A percentile compares a stretch with the other conserved stretches of the same genome.
These are phyloP conservation scores for Gallinago media DNA, from an alignment of 2,113 vertebrate genomes.

Conservation along the genomic window DNA sequence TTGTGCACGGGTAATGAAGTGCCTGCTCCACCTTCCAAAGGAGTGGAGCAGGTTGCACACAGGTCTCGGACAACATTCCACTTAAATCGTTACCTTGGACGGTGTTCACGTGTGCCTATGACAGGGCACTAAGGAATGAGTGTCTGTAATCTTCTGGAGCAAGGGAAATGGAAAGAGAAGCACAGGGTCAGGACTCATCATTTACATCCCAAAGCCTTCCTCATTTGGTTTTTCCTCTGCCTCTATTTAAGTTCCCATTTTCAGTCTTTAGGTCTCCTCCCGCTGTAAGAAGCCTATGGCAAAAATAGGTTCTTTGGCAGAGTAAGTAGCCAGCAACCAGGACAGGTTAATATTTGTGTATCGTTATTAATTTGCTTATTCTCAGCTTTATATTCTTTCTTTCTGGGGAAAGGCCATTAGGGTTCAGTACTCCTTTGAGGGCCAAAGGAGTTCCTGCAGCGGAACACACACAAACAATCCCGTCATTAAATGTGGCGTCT, in stretches of 20 bases:
- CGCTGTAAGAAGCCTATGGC: neutral
- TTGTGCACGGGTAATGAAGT: neutral
- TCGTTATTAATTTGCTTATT: neutral
- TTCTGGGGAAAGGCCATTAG: neutral
- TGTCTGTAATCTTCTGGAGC: neutral
- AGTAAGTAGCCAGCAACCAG: neutral
- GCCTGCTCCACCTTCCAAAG: conserved; percentile 11
- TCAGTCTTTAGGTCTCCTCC: neutral
- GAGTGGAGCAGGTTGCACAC: neutral
- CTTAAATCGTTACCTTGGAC: conserved; percentile 6
- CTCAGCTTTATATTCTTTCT: neutral
- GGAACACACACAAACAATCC: neutral
- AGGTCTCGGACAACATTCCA: neutral
- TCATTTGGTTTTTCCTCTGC: neutral
- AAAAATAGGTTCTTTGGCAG: neutral
- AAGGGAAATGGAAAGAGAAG: neutral
- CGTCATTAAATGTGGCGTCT: neutral
- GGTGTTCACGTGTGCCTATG: neutral
- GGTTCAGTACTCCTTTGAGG: neutral
- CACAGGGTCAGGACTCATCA: neutral
- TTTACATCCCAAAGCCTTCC: neutral
- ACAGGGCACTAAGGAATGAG: neutral
- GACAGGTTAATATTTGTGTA: neutral
- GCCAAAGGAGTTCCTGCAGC: neutral
- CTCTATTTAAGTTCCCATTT: neutral